These are phyloP conservation scores for Columba guinea DNA, from an alignment of 2,797 vertebrate genomes.

Conservation along the genomic window DNA sequence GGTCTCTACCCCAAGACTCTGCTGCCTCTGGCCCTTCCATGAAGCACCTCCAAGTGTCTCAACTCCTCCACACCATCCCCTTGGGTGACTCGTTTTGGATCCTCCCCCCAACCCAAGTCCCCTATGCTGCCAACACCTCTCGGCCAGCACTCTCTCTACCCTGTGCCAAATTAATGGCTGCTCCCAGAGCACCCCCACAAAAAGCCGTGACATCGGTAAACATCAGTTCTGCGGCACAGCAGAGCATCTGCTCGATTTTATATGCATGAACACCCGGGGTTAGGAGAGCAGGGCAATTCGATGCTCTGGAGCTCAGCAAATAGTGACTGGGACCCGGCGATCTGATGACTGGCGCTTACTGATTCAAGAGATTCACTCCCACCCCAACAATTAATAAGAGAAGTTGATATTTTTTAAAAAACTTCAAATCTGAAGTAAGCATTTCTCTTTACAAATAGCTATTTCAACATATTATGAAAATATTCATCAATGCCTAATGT, in stretches of 20 bases:
- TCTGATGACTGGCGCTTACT: neutral
- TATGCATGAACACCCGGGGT: neutral
- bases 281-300: neutral
- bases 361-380: neutral
- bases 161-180: fast-evolving
- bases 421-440: neutral
- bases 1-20: neutral
- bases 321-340: neutral
- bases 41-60: neutral
- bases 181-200: neutral
- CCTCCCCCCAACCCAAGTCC: neutral
- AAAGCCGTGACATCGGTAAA: neutral
- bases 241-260: neutral
- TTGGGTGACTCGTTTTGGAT: neutral
- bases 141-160: fast-evolving
- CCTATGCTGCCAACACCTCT: neutral
- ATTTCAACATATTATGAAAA: neutral
- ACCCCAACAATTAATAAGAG: neutral
- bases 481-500: neutral
- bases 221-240: neutral
- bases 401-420: neutral
- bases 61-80: neutral
- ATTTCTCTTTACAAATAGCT: neutral
- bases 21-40: neutral
- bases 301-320: neutral